phyloP scores from a whole-genome alignment of 2,888 invertebrate genomes.

The Eudasyphora cyanicolor region DNA sequence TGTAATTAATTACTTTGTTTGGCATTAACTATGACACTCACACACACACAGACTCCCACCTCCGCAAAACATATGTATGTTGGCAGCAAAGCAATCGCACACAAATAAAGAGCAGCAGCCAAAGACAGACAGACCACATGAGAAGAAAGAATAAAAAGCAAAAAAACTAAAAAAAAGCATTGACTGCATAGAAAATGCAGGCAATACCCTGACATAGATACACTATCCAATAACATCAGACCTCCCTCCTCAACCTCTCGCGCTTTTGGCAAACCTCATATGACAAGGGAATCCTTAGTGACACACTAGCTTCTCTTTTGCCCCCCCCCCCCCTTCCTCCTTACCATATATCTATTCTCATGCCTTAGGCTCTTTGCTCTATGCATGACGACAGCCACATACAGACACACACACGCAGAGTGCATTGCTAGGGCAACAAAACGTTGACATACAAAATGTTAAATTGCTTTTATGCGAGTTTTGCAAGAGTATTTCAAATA shows the following conservation, averaged over 20 bases:
- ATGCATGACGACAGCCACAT: neutral
- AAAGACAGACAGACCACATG: neutral
- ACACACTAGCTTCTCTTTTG: neutral
- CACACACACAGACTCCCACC: constrained; percentile 17
- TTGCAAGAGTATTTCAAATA: neutral
- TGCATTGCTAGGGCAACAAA: constrained; percentile 9
- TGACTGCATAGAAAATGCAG: neutral
- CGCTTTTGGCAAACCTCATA: no score
- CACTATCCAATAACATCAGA: neutral
- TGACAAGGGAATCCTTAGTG: neutral
- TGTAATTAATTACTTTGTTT: constrained; percentile 69
- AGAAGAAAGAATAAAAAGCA: no score
- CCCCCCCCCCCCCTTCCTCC: neutral
- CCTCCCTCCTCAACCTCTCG: neutral
- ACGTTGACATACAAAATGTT: constrained; percentile 45
- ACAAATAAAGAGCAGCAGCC: neutral
- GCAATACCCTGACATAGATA: constrained; percentile 29
- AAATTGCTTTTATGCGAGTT: constrained; percentile 41
- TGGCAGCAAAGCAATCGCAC: neutral
- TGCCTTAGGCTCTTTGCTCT: neutral
- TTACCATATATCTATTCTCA: neutral
- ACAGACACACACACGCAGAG: neutral
- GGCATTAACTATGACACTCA: constrained; percentile 62
- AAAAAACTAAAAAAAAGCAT: neutral
- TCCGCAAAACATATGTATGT: neutral